Evolutionary conservation across 2,888 invertebrate genomes (phyloP).

Genomic region (Epinotia ramella): DNA sequence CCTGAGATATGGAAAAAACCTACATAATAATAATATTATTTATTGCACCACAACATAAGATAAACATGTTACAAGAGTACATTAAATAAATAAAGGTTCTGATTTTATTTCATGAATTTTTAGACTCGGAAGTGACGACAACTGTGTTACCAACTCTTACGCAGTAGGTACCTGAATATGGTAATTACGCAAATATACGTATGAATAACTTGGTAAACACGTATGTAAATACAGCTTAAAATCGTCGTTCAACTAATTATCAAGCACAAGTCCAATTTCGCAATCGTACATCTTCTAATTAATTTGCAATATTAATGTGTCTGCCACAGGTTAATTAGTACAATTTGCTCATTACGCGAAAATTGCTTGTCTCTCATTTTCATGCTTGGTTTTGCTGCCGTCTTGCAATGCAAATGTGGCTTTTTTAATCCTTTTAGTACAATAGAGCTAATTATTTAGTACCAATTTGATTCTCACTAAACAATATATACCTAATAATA

Average conservation of each 20-base stretch:
- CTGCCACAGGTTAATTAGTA: conserved; percentile 40
- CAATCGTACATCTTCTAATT: conserved; percentile 39
- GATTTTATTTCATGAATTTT: too few relatives aligned
- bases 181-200: not conserved
- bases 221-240: not conserved
- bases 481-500: too few relatives aligned
- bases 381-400: not conserved
- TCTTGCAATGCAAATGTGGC: not conserved
- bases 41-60: too few relatives aligned
- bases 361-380: conserved; percentile 43
- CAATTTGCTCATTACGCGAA: conserved; percentile 41
- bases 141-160: too few relatives aligned
- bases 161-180: not conserved
- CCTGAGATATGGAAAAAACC: too few relatives aligned
- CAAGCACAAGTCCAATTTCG: conserved; percentile 19
- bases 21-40: too few relatives aligned
- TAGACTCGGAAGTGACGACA: too few relatives aligned
- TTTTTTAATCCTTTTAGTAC: not conserved
- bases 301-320: conserved; percentile 45
- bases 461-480: too few relatives aligned
- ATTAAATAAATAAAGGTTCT: too few relatives aligned
- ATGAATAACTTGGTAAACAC: not conserved
- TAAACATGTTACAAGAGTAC: too few relatives aligned
- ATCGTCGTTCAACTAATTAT: conserved; percentile 26
- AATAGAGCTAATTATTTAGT: not conserved